A percentile compares a stretch with the other conserved stretches of the same genome.
Evolutionary conservation across 2,113 vertebrate species (phyloP).

Genomic region (Cnemophilus loriae): DNA sequence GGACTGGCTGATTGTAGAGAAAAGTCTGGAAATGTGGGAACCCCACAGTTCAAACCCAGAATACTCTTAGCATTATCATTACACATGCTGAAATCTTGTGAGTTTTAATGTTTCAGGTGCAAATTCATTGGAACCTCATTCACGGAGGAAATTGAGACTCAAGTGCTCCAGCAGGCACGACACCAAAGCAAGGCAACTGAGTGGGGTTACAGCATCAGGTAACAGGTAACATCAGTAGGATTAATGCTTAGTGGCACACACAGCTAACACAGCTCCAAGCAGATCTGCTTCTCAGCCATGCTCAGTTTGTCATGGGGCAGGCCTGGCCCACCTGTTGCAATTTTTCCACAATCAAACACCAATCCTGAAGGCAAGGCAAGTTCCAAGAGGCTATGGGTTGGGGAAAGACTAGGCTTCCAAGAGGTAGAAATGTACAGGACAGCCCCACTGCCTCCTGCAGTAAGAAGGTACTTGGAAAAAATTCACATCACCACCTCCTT

Average conservation of each 20-base stretch:
- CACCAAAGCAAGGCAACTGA: neutral
- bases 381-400: neutral
- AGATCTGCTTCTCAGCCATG: neutral
- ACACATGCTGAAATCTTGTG: neutral
- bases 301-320: neutral
- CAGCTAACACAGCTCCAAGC: neutral
- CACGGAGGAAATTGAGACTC: neutral
- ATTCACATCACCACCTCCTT: neutral
- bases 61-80: neutral
- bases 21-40: neutral
- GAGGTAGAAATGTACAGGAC: neutral
- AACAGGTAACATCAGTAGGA: too few relatives aligned
- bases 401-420: neutral
- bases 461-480: neutral
- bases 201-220: neutral
- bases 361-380: neutral
- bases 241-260: neutral
- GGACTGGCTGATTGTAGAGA: neutral
- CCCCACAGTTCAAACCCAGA: neutral
- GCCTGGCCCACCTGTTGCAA: neutral
- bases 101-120: neutral
- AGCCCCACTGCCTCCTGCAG: neutral
- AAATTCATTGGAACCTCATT: neutral
- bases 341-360: neutral
- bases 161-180: neutral